phyloP scores from a whole-genome alignment of 2,888 invertebrate species.

The Hirtodrosophila histrioides region DNA sequence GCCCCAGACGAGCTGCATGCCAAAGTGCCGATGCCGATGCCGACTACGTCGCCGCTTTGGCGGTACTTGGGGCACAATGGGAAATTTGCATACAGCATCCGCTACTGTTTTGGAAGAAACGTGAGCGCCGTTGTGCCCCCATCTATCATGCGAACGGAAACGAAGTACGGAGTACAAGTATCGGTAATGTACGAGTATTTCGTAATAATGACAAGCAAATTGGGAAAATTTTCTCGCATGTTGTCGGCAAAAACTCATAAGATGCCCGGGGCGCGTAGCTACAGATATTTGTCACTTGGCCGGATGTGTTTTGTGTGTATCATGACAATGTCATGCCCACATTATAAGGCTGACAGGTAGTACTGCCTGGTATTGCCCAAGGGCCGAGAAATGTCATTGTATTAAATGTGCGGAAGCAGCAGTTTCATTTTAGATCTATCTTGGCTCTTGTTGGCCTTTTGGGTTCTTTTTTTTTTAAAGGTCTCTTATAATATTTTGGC shows the following conservation, averaged over 20 bases:
- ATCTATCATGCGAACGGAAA: constrained; percentile 57
- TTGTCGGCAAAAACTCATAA: constrained; percentile 54
- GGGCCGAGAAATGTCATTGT: constrained; percentile 55
- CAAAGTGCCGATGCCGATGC: constrained; percentile 36
- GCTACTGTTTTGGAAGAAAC: constrained; percentile 70
- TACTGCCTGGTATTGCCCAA: constrained; percentile 42
- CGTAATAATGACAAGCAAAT: constrained; percentile 66
- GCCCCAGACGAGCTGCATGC: constrained; percentile 61
- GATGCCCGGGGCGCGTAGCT: constrained; percentile 47
- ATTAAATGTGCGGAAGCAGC: constrained; percentile 68
- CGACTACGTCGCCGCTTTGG: constrained; percentile 56
- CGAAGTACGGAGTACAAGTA: constrained; percentile 15
- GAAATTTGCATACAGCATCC: constrained; percentile 79
- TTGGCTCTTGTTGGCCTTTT: constrained; percentile 37
- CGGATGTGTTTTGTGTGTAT: constrained; percentile 75
- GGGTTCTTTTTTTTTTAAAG: constrained; percentile 11
- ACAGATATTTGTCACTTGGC: constrained; percentile 69
- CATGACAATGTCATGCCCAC: constrained; percentile 70
- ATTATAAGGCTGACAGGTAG: constrained; percentile 61
- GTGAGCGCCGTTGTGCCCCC: constrained; percentile 56
- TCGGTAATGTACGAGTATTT: constrained; percentile 46
- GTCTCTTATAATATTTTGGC: constrained; percentile 1
- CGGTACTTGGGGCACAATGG: constrained; percentile 67
- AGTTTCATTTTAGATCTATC: constrained; percentile 47
- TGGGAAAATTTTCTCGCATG: constrained; percentile 57